Evolutionary conservation across 2,888 invertebrate genomes (phyloP).

Genomic region (Nomada flava): DNA sequence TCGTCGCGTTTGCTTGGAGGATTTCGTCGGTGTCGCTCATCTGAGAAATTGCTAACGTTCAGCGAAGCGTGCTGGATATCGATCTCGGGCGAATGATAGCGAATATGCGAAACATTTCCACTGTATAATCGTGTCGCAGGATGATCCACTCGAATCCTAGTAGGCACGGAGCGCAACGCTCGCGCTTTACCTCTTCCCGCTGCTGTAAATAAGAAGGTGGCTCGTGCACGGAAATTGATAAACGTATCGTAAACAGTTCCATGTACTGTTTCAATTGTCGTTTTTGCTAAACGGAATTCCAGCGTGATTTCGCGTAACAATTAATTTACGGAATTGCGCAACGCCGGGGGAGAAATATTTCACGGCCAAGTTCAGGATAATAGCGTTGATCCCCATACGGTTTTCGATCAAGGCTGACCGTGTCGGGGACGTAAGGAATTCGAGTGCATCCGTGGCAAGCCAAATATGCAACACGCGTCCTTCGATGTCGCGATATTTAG

Average conservation of each 20-base stretch:
- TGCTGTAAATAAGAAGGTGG: no score
- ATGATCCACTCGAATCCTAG: background rate
- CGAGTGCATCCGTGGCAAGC: slow-evolving; percentile 8
- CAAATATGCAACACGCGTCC: slow-evolving; percentile 31
- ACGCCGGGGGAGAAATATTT: background rate
- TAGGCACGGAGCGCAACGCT: no score
- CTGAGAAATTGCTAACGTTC: slow-evolving; percentile 5
- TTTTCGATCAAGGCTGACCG: slow-evolving; percentile 30
- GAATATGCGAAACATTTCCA: background rate
- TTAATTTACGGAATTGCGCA: slow-evolving; percentile 28
- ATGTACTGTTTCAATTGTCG: no score
- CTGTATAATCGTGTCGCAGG: background rate
- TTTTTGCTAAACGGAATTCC: slow-evolving; percentile 4
- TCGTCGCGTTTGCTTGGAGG: slow-evolving; percentile 14
- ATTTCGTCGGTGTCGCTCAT: background rate
- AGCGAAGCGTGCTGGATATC: background rate
- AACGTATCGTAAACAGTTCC: no score
- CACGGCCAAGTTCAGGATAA: slow-evolving; percentile 35
- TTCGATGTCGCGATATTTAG: slow-evolving; percentile 33
- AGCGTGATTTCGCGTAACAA: slow-evolving; percentile 3
- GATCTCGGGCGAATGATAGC: slow-evolving; percentile 2
- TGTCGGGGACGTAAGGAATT: slow-evolving; percentile 21
- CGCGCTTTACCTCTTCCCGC: background rate
- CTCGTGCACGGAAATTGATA: no score
- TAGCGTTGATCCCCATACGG: background rate